phyloP scores from a whole-genome alignment of 2,113 vertebrate species.

The Ammodytes marinus region DNA sequence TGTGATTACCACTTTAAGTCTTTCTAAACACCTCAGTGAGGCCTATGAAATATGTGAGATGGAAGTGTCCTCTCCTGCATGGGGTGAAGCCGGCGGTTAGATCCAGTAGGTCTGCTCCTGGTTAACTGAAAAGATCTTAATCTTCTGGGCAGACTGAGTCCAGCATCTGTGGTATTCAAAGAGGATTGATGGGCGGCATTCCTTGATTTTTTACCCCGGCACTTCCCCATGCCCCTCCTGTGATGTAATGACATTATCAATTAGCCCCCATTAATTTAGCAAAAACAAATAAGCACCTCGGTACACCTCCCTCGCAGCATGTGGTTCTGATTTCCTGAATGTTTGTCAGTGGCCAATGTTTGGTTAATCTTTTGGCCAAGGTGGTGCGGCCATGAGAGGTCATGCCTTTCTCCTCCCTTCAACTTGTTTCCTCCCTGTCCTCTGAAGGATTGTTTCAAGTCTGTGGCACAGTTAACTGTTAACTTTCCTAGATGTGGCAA shows the following conservation, averaged over 20 bases:
- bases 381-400: constrained; percentile 77
- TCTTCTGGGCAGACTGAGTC: constrained; percentile 60
- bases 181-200: constrained; percentile 85
- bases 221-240: constrained; percentile 72
- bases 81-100: constrained; percentile 37
- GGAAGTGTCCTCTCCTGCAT: constrained; percentile 27
- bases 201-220: constrained; percentile 72
- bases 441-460: constrained; percentile 46
- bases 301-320: constrained; percentile 79
- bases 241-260: constrained; percentile 88
- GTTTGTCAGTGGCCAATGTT: constrained; percentile 84
- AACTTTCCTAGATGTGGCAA: neutral
- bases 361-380: constrained; percentile 83
- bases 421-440: constrained; percentile 52
- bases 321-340: constrained; percentile 86
- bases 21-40: constrained; percentile 23
- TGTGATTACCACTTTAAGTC: constrained; percentile 19
- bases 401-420: constrained; percentile 76
- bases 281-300: constrained; percentile 86
- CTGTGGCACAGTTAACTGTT: constrained; percentile 25
- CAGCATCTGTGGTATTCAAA: constrained; percentile 79
- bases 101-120: constrained; percentile 76
- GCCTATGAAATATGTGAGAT: constrained; percentile 42
- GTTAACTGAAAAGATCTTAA: constrained; percentile 81
- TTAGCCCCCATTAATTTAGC: constrained; percentile 88